Evolutionary conservation across 2,113 vertebrate genomes (phyloP).

Genomic region (Vulpes lagopus): DNA sequence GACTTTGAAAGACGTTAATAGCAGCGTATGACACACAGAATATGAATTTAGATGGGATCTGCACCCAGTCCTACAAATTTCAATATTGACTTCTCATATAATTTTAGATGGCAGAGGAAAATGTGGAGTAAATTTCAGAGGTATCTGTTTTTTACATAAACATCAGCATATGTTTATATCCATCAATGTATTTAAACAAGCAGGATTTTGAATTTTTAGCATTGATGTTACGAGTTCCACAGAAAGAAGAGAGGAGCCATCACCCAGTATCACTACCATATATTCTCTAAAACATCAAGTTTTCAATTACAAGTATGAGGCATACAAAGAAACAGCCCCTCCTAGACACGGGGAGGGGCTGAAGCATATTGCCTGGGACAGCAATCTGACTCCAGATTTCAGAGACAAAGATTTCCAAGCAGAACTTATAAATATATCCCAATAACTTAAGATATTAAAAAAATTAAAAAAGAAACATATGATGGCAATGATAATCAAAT

Average conservation of each 20-base stretch:
- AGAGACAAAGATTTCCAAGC: neutral
- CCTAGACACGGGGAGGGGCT: accelerated
- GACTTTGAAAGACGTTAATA: neutral
- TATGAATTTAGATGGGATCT: neutral
- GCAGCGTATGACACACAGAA: neutral
- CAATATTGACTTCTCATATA: neutral
- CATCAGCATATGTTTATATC: accelerated
- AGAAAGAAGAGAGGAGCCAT: neutral
- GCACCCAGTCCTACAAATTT: neutral
- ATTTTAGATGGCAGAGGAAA: neutral
- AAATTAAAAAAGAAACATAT: neutral
- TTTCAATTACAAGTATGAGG: neutral
- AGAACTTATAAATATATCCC: neutral
- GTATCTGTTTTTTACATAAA: neutral
- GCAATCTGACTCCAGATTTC: accelerated
- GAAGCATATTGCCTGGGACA: accelerated
- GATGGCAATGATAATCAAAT: accelerated
- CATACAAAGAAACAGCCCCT: neutral
- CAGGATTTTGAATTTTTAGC: accelerated
- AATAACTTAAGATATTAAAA: neutral
- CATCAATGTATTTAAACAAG: neutral
- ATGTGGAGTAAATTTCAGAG: neutral
- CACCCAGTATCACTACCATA: neutral
- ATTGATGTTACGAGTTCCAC: accelerated
- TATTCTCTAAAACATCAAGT: neutral